These are phyloP conservation scores for Antennarius striatus DNA, from an alignment of 2,113 vertebrate species.

Conservation along the genomic window DNA sequence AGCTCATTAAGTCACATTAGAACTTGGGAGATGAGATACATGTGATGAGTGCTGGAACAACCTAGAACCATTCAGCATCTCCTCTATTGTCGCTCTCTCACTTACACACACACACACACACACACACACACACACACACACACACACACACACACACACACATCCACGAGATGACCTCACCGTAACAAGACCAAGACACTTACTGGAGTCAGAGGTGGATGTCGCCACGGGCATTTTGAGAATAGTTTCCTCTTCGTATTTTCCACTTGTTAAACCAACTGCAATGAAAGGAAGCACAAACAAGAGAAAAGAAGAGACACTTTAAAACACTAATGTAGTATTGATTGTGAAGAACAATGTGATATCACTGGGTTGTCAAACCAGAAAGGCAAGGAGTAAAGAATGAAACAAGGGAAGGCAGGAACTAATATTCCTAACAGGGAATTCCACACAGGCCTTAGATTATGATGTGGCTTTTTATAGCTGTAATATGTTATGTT, in stretches of 20 bases:
- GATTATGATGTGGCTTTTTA: not conserved
- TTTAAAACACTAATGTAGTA: slow-evolving; percentile 28
- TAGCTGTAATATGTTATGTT: not conserved
- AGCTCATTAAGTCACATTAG: slow-evolving; percentile 74
- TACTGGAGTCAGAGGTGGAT: slow-evolving; percentile 88
- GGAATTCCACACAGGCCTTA: not conserved
- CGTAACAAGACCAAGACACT: slow-evolving; percentile 53
- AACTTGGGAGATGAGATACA: slow-evolving; percentile 61
- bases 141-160: not conserved
- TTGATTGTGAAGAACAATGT: slow-evolving; percentile 28
- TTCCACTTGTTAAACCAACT: slow-evolving; percentile 55
- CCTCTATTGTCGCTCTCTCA: slow-evolving; percentile 14
- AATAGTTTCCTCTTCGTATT: slow-evolving; percentile 50
- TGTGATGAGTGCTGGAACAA: slow-evolving; percentile 42
- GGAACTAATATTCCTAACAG: not conserved
- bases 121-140: not conserved
- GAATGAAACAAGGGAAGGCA: not conserved
- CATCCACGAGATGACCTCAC: not conserved
- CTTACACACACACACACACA: not conserved
- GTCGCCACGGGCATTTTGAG: slow-evolving; percentile 87
- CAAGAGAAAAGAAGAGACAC: slow-evolving; percentile 10
- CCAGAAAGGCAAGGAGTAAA: slow-evolving; percentile 1
- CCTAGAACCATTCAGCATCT: slow-evolving; percentile 33
- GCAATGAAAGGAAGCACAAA: slow-evolving; percentile 40
- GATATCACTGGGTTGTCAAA: slow-evolving; percentile 9